Conservation (phyloP, 2,888 invertebrate species). For the Lobophora halterata region DNA sequence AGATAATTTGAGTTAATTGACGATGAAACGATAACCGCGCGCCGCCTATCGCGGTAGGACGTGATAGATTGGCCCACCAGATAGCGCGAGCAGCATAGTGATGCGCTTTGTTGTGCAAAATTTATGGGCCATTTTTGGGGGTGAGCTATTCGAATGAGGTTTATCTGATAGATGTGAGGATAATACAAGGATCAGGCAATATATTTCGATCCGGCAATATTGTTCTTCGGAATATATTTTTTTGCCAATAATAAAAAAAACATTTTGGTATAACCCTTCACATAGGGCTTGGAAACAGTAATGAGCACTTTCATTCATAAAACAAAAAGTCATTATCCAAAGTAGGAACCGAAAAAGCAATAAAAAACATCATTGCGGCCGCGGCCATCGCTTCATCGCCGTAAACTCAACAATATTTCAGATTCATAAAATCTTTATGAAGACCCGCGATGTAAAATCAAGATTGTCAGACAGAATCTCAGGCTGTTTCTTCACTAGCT, state of each 20-base stretch:
- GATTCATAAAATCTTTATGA: constrained; percentile 31
- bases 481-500: constrained; percentile 26
- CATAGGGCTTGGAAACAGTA: constrained; percentile 1
- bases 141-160: constrained; percentile 17
- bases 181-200: constrained; percentile 4
- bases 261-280: no score
- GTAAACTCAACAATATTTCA: constrained; percentile 22
- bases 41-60: constrained; percentile 35
- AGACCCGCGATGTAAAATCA: constrained; percentile 25
- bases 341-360: constrained; percentile 16
- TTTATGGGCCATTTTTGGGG: constrained; percentile 24
- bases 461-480: constrained; percentile 28
- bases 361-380: constrained; percentile 24
- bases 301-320: constrained; percentile 10
- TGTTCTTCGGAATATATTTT: no score
- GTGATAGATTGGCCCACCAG: constrained; percentile 53
- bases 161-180: constrained; percentile 20
- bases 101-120: constrained; percentile 30
- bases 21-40: constrained; percentile 53
- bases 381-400: constrained; percentile 17
- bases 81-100: constrained; percentile 38
- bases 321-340: constrained; percentile 16
- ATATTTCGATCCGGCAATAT: no score
- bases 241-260: no score
- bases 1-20: constrained; percentile 68